phyloP scores from a whole-genome alignment of 2,113 vertebrate species.

The Chaetodon trifascialis region DNA sequence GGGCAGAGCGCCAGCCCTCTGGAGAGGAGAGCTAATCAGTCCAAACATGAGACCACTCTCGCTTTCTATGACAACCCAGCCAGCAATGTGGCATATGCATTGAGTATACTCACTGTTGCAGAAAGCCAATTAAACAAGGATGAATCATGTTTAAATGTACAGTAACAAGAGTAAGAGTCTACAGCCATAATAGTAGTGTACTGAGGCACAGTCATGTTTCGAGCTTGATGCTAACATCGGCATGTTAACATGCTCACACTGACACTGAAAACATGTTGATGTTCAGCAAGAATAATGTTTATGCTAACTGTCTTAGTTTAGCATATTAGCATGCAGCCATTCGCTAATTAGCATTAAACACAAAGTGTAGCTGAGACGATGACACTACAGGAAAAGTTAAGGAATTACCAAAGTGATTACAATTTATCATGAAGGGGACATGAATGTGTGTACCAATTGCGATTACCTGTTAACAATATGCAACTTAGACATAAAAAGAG shows the following conservation, averaged over 20 bases:
- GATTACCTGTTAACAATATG: too few relatives aligned
- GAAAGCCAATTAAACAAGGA: slow-evolving; percentile 6
- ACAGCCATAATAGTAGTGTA: background rate
- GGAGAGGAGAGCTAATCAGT: slow-evolving; percentile 30
- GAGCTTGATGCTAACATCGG: background rate
- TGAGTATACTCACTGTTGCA: slow-evolving; percentile 3
- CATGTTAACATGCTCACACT: background rate
- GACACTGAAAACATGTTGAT: background rate
- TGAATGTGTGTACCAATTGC: too few relatives aligned
- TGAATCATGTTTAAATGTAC: slow-evolving; percentile 7
- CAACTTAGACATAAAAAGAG: too few relatives aligned
- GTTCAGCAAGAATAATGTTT: background rate
- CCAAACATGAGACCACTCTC: slow-evolving; percentile 7
- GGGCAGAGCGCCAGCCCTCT: slow-evolving; percentile 49
- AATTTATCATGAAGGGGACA: too few relatives aligned
- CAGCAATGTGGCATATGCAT: slow-evolving; percentile 5
- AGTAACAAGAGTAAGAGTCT: too few relatives aligned
- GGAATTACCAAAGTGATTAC: background rate
- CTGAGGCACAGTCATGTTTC: background rate
- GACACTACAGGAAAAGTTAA: too few relatives aligned
- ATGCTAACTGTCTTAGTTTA: too few relatives aligned
- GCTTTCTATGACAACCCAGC: slow-evolving; percentile 7
- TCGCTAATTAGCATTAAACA: background rate
- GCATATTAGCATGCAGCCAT: background rate
- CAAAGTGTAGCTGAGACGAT: background rate